Conservation (phyloP, 2,113 vertebrate genomes). For the Athene cunicularia region DNA sequence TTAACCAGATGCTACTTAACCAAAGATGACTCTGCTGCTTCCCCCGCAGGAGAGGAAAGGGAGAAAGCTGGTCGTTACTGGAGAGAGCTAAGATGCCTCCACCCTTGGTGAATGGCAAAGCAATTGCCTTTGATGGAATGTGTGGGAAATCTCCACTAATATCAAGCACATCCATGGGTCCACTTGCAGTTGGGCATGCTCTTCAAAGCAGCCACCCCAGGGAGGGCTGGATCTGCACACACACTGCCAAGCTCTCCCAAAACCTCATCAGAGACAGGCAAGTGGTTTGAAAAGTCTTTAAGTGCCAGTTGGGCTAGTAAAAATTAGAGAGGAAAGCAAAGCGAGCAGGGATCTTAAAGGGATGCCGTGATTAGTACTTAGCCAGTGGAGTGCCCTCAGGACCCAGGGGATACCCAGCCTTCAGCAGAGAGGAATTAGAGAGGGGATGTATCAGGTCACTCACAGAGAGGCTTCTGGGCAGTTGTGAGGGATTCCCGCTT, state of each 20-base stretch:
- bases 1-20: constrained; percentile 16
- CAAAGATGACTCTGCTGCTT: neutral
- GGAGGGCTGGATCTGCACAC: neutral
- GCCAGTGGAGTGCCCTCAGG: neutral
- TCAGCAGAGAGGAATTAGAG: neutral
- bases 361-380: neutral
- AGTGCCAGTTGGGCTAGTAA: neutral
- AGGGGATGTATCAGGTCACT: neutral
- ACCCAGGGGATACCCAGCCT: neutral
- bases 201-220: neutral
- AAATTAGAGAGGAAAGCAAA: constrained; percentile 4
- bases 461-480: neutral
- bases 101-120: neutral
- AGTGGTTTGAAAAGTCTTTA: neutral
- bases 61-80: neutral
- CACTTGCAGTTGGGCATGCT: neutral
- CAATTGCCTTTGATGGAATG: constrained; percentile 3
- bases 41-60: neutral
- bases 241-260: neutral
- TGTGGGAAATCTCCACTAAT: neutral
- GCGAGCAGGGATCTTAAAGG: neutral
- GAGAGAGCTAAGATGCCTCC: neutral
- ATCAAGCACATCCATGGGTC: neutral
- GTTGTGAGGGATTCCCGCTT: neutral
- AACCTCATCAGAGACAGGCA: neutral